Evolutionary conservation across 2,113 vertebrate species (phyloP).

Genomic region (Anguilla japonica): DNA sequence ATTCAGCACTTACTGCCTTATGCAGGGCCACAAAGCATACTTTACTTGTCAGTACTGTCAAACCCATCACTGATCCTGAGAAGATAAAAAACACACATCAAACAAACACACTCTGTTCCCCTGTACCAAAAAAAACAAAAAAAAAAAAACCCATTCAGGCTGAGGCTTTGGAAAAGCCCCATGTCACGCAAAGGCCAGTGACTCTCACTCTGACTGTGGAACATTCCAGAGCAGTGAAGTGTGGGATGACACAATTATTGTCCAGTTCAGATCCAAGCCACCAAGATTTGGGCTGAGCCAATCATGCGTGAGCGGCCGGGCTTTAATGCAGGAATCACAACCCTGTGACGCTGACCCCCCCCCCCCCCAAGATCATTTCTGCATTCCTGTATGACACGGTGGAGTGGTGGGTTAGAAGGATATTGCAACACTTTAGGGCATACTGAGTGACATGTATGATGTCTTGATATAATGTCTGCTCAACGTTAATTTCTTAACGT

Average conservation of each 20-base stretch:
- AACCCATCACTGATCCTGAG: too few species aligned
- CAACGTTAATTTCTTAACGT: too few species aligned
- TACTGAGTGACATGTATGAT: too few species aligned
- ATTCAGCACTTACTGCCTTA: not conserved
- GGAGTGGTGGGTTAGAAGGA: too few species aligned
- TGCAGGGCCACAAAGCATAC: conserved; percentile 2
- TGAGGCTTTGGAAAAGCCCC: not conserved
- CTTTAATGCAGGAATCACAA: not conserved
- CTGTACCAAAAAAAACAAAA: not conserved
- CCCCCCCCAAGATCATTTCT: too few species aligned
- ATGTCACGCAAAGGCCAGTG: not conserved
- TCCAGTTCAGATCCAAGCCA: not conserved
- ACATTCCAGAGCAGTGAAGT: not conserved
- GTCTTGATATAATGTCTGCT: too few species aligned
- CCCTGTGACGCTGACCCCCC: too few species aligned
- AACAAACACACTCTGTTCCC: not conserved
- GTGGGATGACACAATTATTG: not conserved
- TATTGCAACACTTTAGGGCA: too few species aligned
- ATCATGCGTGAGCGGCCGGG: not conserved
- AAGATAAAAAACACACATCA: not conserved
- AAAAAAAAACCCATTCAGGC: not conserved
- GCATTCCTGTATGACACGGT: too few species aligned
- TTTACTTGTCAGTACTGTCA: too few species aligned
- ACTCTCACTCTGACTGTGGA: not conserved
- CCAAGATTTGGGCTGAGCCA: not conserved